phyloP scores from a whole-genome alignment of 2,888 invertebrate genomes.

The Limnephilus lunatus region DNA sequence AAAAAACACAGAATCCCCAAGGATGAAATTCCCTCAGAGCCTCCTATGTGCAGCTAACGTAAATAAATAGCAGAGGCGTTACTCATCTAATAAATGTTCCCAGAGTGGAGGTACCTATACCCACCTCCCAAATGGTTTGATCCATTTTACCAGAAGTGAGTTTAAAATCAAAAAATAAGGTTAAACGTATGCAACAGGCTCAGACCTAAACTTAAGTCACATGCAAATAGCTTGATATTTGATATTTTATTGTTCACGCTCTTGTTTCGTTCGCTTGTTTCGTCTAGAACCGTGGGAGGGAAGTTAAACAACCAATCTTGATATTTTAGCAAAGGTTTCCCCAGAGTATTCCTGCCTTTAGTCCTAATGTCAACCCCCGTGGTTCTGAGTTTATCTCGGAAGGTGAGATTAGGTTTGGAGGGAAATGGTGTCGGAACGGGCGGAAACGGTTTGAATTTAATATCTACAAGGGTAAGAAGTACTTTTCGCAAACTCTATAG shows the following conservation, averaged over 20 bases:
- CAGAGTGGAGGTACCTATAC: too few relatives aligned
- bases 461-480: conserved; percentile 27
- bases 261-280: neutral
- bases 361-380: neutral
- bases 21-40: too few relatives aligned
- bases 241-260: neutral
- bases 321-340: neutral
- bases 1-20: too few relatives aligned
- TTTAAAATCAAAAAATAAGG: too few relatives aligned
- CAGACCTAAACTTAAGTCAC: neutral
- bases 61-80: too few relatives aligned
- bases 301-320: neutral
- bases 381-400: neutral
- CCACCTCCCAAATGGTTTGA: too few relatives aligned
- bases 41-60: too few relatives aligned
- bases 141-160: too few relatives aligned
- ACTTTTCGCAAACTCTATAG: neutral
- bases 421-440: neutral
- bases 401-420: neutral
- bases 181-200: neutral
- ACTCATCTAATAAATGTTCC: too few relatives aligned
- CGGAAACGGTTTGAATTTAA: conserved; percentile 19
- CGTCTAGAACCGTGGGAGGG: neutral
- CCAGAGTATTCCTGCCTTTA: neutral
- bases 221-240: neutral